A percentile compares a stretch with the other conserved stretches of the same genome.
Evolutionary conservation across 2,888 invertebrate species (phyloP).

Genomic region (Hedychridium roseum): DNA sequence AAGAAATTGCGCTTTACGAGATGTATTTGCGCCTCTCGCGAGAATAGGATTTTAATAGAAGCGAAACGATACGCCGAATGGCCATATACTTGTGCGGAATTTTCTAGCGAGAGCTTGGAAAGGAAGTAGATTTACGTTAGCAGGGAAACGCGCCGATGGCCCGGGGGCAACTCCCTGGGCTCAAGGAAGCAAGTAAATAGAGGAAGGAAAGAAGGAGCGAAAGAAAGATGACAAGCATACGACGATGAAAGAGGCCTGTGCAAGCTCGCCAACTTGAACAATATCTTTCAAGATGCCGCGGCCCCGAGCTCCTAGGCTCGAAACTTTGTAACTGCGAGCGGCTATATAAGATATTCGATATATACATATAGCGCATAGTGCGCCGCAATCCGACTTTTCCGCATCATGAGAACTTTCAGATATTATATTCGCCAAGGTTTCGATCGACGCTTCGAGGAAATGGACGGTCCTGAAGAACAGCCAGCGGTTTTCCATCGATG

Average conservation of each 20-base stretch:
- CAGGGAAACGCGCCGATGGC: conserved; percentile 20
- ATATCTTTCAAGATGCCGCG: conserved; percentile 46
- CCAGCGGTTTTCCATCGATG: not conserved
- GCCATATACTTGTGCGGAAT: too few species aligned
- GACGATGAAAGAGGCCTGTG: conserved; percentile 28
- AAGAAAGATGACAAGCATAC: conserved; percentile 16
- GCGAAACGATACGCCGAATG: too few species aligned
- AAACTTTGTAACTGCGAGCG: conserved; percentile 32
- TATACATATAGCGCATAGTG: not conserved
- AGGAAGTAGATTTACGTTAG: conserved; percentile 2
- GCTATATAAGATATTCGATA: not conserved
- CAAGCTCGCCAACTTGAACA: conserved; percentile 43
- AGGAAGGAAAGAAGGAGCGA: not conserved
- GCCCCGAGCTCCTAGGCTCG: conserved; percentile 39
- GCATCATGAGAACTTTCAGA: conserved; percentile 35
- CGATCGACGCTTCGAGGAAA: conserved; percentile 27
- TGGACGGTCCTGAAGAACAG: not conserved
- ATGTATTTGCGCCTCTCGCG: too few species aligned
- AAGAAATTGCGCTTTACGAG: too few species aligned
- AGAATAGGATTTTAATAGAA: too few species aligned
- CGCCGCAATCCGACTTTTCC: conserved; percentile 27
- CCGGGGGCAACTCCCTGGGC: conserved; percentile 24
- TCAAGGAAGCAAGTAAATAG: conserved; percentile 27
- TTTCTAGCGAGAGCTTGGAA: too few species aligned
- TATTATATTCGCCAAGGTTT: conserved; percentile 26